A percentile compares a stretch with the other conserved stretches of the same genome.
Evolutionary conservation across 2,797 vertebrate species (phyloP).

Genomic region (Rhinatrema bivittatum): DNA sequence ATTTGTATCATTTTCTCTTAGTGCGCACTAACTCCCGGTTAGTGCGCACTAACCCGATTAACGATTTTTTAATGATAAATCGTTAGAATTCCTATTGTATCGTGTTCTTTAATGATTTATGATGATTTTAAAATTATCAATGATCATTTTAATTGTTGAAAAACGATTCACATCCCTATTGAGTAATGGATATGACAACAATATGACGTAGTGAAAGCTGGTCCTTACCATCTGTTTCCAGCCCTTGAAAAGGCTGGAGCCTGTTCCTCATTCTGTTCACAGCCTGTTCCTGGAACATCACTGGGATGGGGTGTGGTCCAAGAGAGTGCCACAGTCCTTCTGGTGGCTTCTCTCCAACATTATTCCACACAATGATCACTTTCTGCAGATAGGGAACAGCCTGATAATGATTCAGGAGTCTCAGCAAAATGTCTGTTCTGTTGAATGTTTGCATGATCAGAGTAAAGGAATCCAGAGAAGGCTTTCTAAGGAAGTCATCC

Average conservation of each 20-base stretch:
- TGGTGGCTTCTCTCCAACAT: slow-evolving; percentile 70
- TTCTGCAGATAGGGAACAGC: slow-evolving; percentile 75
- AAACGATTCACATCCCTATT: too few species aligned
- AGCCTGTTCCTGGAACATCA: slow-evolving; percentile 79
- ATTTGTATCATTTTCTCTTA: too few species aligned
- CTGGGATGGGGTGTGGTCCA: slow-evolving; percentile 81
- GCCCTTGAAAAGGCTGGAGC: slow-evolving; percentile 75
- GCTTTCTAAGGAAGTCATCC: slow-evolving; percentile 35
- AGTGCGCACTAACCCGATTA: too few species aligned
- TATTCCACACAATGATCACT: slow-evolving; percentile 91
- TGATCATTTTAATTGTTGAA: too few species aligned
- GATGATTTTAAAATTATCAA: too few species aligned
- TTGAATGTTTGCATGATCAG: slow-evolving; percentile 89
- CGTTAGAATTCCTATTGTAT: too few species aligned
- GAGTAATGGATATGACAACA: too few species aligned
- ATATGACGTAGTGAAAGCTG: too few species aligned
- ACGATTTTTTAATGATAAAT: too few species aligned
- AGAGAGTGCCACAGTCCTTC: slow-evolving; percentile 73
- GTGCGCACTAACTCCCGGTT: too few species aligned
- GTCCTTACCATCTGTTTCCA: slow-evolving; percentile 76
- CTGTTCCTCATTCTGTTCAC: slow-evolving; percentile 84
- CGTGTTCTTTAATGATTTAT: too few species aligned
- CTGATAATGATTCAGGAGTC: slow-evolving; percentile 90
- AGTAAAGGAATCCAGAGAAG: slow-evolving; percentile 63
- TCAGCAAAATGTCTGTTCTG: slow-evolving; percentile 84